Conservation (phyloP, 2,113 vertebrate genomes). For the Heterochromis multidens region DNA sequence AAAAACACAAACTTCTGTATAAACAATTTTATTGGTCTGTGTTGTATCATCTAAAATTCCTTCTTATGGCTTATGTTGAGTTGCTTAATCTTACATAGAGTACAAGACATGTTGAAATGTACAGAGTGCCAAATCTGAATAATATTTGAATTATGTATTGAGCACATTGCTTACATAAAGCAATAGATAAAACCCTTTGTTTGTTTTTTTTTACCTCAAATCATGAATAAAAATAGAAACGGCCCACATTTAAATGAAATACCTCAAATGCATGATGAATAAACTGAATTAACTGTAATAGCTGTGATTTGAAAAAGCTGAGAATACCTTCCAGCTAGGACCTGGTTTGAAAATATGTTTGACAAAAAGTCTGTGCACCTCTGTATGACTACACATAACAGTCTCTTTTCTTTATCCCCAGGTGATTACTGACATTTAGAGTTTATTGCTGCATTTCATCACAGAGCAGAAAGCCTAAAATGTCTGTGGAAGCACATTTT, state of each 20-base stretch:
- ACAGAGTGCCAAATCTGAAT: neutral
- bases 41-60: neutral
- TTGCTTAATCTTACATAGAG: neutral
- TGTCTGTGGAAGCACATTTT: constrained; percentile 7
- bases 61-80: neutral
- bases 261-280: neutral
- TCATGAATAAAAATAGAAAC: neutral
- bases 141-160: neutral
- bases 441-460: constrained; percentile 43
- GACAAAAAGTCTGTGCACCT: neutral
- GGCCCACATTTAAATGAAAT: neutral
- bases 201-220: neutral
- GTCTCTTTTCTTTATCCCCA: constrained; percentile 1
- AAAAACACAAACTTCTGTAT: neutral
- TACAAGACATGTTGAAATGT: neutral
- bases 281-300: neutral
- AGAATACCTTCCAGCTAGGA: neutral
- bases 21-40: neutral
- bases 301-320: neutral
- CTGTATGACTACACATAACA: neutral
- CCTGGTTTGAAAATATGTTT: neutral
- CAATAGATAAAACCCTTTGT: neutral
- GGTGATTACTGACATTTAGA: constrained; percentile 40
- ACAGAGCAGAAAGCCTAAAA: constrained; percentile 7
- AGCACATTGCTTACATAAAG: neutral